A percentile compares a stretch with the other conserved stretches of the same genome.
These are phyloP conservation scores for Dicranocentrus wangi DNA, from an alignment of 2,888 invertebrate genomes.

Conservation along the genomic window DNA sequence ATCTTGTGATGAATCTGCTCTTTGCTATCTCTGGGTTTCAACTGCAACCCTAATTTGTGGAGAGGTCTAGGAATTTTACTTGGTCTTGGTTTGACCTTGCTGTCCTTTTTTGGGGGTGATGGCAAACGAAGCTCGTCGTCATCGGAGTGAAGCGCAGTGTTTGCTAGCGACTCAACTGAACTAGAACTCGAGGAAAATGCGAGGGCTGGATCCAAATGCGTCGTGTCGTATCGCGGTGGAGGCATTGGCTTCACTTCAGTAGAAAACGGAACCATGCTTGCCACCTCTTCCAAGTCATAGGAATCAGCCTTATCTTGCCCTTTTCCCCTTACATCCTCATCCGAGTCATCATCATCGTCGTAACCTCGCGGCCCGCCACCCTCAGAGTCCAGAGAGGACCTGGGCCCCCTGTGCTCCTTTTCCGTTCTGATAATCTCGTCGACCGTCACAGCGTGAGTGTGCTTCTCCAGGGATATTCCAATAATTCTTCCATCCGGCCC, in stretches of 20 bases:
- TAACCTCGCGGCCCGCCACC: not conserved
- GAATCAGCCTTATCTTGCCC: not conserved
- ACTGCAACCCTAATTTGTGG: slow-evolving; percentile 12
- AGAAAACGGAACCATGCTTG: no score
- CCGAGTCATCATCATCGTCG: not conserved
- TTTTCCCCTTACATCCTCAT: no score
- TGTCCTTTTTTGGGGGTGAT: not conserved
- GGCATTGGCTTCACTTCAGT: not conserved
- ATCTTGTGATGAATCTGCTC: slow-evolving; percentile 34
- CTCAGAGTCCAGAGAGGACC: not conserved
- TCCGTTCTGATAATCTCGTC: slow-evolving; percentile 33
- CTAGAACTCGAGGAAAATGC: slow-evolving; percentile 10
- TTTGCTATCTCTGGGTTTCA: slow-evolving; percentile 52
- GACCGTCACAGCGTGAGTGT: not conserved
- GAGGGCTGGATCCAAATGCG: not conserved
- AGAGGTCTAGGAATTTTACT: slow-evolving; percentile 24
- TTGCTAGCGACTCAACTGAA: no score
- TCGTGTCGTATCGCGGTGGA: not conserved
- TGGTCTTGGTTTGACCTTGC: not conserved
- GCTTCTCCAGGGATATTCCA: slow-evolving; percentile 48
- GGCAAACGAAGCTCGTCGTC: not conserved
- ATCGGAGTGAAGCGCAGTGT: no score
- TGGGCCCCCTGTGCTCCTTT: not conserved
- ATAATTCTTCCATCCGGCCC: slow-evolving; percentile 45
- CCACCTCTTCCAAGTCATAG: not conserved